Percentiles rank a stretch among this genome's conserved stretches.
Evolutionary conservation across 2,888 invertebrate genomes (phyloP).

Genomic region (Habroteleia sp.): DNA sequence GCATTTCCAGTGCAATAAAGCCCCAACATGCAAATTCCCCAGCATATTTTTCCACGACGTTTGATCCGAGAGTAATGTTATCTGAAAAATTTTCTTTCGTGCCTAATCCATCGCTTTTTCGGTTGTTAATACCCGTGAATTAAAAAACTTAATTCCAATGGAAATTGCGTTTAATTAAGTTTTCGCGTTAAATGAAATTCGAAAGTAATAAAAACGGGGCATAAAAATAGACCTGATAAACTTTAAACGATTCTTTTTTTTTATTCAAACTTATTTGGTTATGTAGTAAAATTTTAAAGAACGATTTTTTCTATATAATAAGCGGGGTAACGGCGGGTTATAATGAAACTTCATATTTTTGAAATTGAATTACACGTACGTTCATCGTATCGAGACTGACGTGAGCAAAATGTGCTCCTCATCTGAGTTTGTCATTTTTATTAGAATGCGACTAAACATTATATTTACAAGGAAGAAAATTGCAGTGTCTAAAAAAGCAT

Average conservation of each 20-base stretch:
- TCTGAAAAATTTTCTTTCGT: conserved; percentile 39
- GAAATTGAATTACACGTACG: conserved; percentile 18
- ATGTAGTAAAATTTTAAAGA: conserved; percentile 11
- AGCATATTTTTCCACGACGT: conserved; percentile 68
- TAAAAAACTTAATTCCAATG: conserved; percentile 33
- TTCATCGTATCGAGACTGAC: conserved; percentile 7
- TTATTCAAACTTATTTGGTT: conserved; percentile 32
- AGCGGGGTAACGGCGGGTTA: conserved; percentile 11
- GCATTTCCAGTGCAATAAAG: conserved; percentile 66
- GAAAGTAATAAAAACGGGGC: conserved; percentile 18
- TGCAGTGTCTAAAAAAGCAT: too few relatives aligned
- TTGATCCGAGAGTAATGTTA: conserved; percentile 39
- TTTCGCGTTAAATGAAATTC: conserved; percentile 17
- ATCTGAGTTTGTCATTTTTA: background rate
- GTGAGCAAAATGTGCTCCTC: background rate
- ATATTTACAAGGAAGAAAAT: too few relatives aligned
- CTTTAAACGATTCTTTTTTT: conserved; percentile 15
- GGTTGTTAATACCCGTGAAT: conserved; percentile 24
- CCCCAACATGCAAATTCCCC: conserved; percentile 68
- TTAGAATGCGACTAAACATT: background rate
- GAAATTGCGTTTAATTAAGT: conserved; percentile 29
- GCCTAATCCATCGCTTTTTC: conserved; percentile 32
- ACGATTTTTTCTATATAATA: conserved; percentile 16
- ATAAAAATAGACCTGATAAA: conserved; percentile 25
- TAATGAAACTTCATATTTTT: conserved; percentile 33